Conservation (phyloP, 2,113 vertebrate species). For the Nibea albiflora region DNA sequence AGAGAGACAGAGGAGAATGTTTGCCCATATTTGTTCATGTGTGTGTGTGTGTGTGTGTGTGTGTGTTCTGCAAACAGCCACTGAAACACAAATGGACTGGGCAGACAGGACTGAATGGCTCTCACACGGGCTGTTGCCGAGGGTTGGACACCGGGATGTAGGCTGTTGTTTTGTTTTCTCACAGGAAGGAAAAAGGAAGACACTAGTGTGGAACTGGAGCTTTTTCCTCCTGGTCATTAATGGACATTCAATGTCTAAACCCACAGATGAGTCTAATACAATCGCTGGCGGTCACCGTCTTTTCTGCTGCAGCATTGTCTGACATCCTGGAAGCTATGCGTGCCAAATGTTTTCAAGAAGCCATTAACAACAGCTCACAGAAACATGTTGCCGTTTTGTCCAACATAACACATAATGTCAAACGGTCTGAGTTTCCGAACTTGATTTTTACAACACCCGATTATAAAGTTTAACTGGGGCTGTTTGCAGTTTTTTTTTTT, state of each 20-base stretch:
- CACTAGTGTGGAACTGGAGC: constrained; percentile 1
- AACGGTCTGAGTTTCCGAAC: constrained; percentile 8
- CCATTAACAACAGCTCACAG: not conserved
- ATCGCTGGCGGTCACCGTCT: not conserved
- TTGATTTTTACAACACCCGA: constrained; percentile 2
- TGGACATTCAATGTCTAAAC: not conserved
- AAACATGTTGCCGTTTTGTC: not conserved
- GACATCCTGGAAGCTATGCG: not conserved
- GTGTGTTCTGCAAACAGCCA: constrained; percentile 50
- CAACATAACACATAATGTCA: not conserved
- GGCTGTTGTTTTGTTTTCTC: constrained; percentile 35
- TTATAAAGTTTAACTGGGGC: constrained; percentile 15
- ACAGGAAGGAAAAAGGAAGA: constrained; percentile 20
- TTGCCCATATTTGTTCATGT: constrained; percentile 41
- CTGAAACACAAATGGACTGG: constrained; percentile 9
- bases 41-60: constrained; percentile 10
- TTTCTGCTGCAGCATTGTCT: not conserved
- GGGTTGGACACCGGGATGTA: not conserved
- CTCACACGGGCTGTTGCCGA: constrained; percentile 10
- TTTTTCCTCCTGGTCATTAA: not conserved
- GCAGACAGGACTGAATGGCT: constrained; percentile 16
- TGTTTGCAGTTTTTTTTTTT: not conserved
- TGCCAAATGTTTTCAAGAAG: not conserved
- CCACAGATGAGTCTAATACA: not conserved
- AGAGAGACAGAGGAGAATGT: constrained; percentile 20